phyloP scores from a whole-genome alignment of 2,797 vertebrate species.

The Pipistrellus pipistrellus region DNA sequence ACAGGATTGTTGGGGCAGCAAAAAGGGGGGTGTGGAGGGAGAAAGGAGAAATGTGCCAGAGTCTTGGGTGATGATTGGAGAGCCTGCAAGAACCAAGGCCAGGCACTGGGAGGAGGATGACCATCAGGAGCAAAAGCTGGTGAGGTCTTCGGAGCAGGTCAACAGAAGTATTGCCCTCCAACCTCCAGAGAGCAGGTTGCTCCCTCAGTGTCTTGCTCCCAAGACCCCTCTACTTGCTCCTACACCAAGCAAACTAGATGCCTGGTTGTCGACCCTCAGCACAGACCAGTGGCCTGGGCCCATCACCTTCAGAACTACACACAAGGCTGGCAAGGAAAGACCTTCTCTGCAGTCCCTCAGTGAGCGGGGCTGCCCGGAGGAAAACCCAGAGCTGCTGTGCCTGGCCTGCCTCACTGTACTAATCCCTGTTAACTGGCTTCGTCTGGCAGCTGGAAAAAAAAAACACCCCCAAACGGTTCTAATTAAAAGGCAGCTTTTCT shows the following conservation, averaged over 20 bases:
- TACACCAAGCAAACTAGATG: neutral
- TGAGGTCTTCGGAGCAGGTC: neutral
- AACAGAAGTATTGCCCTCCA: accelerated
- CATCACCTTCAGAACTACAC: neutral
- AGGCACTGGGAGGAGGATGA: neutral
- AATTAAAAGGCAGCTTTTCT: conserved; percentile 71
- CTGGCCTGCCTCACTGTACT: neutral
- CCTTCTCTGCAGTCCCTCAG: neutral
- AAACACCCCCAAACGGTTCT: conserved; percentile 13
- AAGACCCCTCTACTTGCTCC: neutral
- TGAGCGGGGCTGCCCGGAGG: neutral
- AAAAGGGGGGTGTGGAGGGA: too few species aligned
- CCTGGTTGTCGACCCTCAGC: neutral
- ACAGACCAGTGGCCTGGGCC: neutral
- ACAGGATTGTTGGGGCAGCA: neutral
- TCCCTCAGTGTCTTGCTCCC: neutral
- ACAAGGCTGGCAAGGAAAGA: accelerated
- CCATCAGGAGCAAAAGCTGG: neutral
- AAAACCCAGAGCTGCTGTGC: neutral
- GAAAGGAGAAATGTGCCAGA: neutral
- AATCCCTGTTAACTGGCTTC: conserved; percentile 31
- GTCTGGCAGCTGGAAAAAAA: neutral
- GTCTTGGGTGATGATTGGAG: neutral
- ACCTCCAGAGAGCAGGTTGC: neutral
- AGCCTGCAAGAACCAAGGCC: accelerated